Evolutionary conservation across 2,797 vertebrate species (phyloP).

Genomic region (Micropoecilia bifurca): DNA sequence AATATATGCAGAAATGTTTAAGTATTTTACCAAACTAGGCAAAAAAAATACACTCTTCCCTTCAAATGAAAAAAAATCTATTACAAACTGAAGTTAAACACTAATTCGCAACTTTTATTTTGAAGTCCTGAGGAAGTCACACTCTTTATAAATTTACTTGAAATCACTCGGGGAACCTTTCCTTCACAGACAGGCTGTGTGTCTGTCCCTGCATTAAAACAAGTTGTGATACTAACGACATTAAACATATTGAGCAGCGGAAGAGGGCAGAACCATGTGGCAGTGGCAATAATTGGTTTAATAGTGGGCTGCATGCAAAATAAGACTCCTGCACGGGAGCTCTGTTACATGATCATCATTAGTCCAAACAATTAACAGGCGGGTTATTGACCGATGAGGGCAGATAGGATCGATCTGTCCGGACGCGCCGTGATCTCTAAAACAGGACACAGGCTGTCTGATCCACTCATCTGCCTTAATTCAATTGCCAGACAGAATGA

Average conservation of each 20-base stretch:
- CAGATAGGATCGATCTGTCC: conserved; percentile 36
- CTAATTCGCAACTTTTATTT: not conserved
- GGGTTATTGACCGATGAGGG: conserved; percentile 31
- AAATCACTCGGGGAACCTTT: not conserved
- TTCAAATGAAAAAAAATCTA: no score
- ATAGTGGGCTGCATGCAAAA: not conserved
- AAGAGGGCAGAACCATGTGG: not conserved
- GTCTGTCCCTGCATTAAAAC: not conserved
- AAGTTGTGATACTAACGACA: not conserved
- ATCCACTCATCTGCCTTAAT: conserved; percentile 25
- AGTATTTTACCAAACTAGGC: no score
- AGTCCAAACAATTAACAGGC: conserved; percentile 22
- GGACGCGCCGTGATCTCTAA: conserved; percentile 17
- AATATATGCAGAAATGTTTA: no score
- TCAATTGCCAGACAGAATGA: conserved; percentile 9
- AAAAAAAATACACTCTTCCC: no score
- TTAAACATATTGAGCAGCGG: not conserved
- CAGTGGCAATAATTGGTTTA: not conserved
- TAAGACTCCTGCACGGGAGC: not conserved
- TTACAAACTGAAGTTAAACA: no score
- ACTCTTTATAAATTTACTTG: not conserved
- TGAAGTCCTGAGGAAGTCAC: not conserved
- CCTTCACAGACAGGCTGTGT: not conserved
- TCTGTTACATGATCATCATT: conserved; percentile 1
- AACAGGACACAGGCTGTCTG: conserved; percentile 34